Evolutionary conservation across 1,140 invertebrate genomes (phyloP), one percentile per base, ranked within the genome.

Genomic region (Archivesica marissinica): DNA sequence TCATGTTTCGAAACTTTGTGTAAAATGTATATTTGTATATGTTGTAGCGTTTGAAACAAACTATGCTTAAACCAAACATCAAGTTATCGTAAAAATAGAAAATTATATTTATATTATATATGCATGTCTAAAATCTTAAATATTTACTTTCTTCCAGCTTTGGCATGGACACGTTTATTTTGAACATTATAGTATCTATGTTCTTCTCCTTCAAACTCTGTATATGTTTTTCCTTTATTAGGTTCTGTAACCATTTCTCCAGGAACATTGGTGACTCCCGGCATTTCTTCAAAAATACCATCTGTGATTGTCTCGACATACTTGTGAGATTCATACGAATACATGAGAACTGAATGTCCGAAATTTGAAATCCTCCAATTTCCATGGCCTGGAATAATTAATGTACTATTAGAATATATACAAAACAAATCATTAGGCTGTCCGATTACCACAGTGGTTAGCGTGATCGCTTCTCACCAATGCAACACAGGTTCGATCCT

Each of bases 301-400:
- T 66, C 20, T 66, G 61, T 6, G 61, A 38, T n/a, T 66, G 61
- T 39, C 35, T 66, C 1, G 33, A 66, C 61, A 66, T 38, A 23
- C 35, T 66, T 38, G 61, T 66, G 13, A 66, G 38, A n/a, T 39
- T 41, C n/a, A 66, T 66, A 39, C 61, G 38, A 23, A 66, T 41
- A 41, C 61, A 7, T 3, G 61, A 66, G 35, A 66, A 38, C n/a
- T 66, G 33, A 3, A 66, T 38, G 11, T 39, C n/a, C 4, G 61
- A 38, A 39, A 66, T 39, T 2, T 41, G 11, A 66, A 39, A 66
- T 39, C 61, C 61, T n/a, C n/a, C n/a, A n/a, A 66, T 41, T 66
- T 66, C 61, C 61, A 66, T 66, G n/a, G 38, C 61, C 61, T 66
- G 38, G 3, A 66, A 39, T 9, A 56, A n/a, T n/a, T 7, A 11